These are phyloP conservation scores for Nemurella pictetii DNA, from an alignment of 2,888 invertebrate genomes.

Conservation along the genomic window DNA sequence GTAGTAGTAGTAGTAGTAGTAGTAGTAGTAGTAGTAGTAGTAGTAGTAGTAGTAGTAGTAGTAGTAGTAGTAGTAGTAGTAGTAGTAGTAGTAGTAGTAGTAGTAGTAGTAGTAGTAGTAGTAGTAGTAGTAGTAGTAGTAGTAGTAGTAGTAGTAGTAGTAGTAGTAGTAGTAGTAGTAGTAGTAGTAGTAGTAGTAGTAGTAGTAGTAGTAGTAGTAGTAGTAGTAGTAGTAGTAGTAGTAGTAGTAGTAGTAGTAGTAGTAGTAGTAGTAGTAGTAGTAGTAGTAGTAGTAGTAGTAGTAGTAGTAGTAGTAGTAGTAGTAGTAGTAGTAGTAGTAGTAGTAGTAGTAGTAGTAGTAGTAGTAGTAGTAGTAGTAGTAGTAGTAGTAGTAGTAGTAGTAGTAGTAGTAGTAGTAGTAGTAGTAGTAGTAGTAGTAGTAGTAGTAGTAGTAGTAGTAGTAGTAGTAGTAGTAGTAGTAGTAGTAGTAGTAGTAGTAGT, in stretches of 20 bases:
- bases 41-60: not conserved
- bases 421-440: not conserved
- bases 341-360: not conserved
- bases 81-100: not conserved
- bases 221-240: not conserved
- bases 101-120: not conserved
- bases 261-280: not conserved
- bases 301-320: not conserved
- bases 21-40: not conserved
- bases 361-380: not conserved
- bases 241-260: not conserved
- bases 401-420: not conserved
- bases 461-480: not conserved
- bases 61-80: not conserved
- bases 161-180: not conserved
- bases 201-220: not conserved
- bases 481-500: not conserved
- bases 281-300: not conserved
- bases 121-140: not conserved
- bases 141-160: not conserved
- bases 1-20: not conserved
- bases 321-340: not conserved
- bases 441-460: not conserved
- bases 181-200: not conserved
- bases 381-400: not conserved